A percentile compares a stretch with the other conserved stretches of the same genome.
Evolutionary conservation across 2,797 vertebrate genomes (phyloP).

Genomic region (Microchirus variegatus): DNA sequence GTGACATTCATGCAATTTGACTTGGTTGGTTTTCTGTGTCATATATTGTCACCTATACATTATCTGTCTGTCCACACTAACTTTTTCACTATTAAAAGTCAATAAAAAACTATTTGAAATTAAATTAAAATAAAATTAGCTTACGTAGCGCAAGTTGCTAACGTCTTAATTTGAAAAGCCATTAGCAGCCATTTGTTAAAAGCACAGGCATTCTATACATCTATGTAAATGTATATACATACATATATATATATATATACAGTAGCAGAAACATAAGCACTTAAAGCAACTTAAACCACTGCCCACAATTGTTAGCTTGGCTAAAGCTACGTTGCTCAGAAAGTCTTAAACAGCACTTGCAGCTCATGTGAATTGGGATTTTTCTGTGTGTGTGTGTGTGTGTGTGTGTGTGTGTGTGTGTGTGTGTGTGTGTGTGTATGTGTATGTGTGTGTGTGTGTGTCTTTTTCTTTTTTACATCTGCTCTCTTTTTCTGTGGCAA

Average conservation of each 20-base stretch:
- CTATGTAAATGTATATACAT: not conserved
- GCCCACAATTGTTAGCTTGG: slow-evolving; percentile 35
- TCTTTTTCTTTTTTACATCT: slow-evolving; percentile 23
- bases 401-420: slow-evolving; percentile 6
- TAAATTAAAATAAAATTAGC: too few relatives aligned
- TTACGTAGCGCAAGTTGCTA: too few relatives aligned
- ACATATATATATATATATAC: not conserved
- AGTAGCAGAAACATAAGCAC: slow-evolving; percentile 5
- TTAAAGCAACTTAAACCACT: too few relatives aligned
- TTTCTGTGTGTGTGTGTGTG: slow-evolving; percentile 20
- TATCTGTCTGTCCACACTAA: too few relatives aligned
- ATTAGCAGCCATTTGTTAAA: too few relatives aligned
- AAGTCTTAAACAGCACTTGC: slow-evolving; percentile 36
- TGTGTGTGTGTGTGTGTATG: slow-evolving; percentile 5
- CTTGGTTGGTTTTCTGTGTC: too few relatives aligned
- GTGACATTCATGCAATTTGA: too few relatives aligned
- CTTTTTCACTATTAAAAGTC: too few relatives aligned
- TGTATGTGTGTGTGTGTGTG: not conserved
- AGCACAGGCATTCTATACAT: too few relatives aligned
- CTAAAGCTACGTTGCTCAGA: slow-evolving; percentile 41
- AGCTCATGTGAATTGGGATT: slow-evolving; percentile 29
- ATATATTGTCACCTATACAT: too few relatives aligned
- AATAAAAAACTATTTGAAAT: too few relatives aligned
- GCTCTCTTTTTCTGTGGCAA: slow-evolving; percentile 52
- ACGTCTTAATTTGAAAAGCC: too few relatives aligned